Conservation (phyloP, 1,140 invertebrate genomes). For the Nebria ingens region DNA sequence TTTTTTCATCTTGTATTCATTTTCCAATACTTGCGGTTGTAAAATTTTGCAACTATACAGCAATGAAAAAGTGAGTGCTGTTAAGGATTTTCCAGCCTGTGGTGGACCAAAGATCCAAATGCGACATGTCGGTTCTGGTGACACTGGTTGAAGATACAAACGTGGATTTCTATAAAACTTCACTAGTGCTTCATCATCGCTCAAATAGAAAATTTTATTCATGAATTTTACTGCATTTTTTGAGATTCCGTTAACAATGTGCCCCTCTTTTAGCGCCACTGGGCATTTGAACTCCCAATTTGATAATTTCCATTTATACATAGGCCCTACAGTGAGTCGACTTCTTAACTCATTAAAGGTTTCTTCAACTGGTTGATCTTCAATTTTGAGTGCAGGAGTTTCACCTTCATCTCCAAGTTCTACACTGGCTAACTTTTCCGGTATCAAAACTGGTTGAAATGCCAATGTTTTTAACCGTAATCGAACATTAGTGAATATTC, state of each 20-base stretch:
- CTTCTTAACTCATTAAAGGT: slow-evolving; percentile 25
- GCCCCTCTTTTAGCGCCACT: slow-evolving; percentile 42
- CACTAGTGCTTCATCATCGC: slow-evolving; percentile 33
- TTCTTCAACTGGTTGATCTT: slow-evolving; percentile 23
- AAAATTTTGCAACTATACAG: slow-evolving; percentile 29
- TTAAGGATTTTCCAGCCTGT: slow-evolving; percentile 31
- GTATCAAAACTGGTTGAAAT: slow-evolving; percentile 35
- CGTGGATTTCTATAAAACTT: slow-evolving; percentile 47
- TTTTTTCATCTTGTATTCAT: slow-evolving; percentile 24
- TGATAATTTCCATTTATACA: slow-evolving; percentile 36
- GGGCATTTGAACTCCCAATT: slow-evolving; percentile 47
- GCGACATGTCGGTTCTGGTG: slow-evolving; percentile 31
- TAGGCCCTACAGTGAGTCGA: slow-evolving; percentile 19
- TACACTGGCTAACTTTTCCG: slow-evolving; percentile 31
- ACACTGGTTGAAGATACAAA: slow-evolving; percentile 36
- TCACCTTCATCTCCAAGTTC: slow-evolving; percentile 19
- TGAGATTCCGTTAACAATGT: slow-evolving; percentile 32
- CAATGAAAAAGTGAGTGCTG: slow-evolving; percentile 30
- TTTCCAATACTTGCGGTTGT: slow-evolving; percentile 27
- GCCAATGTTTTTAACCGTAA: slow-evolving; percentile 34
- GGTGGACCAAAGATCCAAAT: slow-evolving; percentile 36
- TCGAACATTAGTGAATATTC: slow-evolving; percentile 38
- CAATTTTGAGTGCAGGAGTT: slow-evolving; percentile 12
- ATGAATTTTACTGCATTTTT: slow-evolving; percentile 44
- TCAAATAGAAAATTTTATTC: slow-evolving; percentile 46